These are phyloP conservation scores for Ceuthmochares aereus DNA, from an alignment of 2,113 vertebrate species.

Conservation along the genomic window DNA sequence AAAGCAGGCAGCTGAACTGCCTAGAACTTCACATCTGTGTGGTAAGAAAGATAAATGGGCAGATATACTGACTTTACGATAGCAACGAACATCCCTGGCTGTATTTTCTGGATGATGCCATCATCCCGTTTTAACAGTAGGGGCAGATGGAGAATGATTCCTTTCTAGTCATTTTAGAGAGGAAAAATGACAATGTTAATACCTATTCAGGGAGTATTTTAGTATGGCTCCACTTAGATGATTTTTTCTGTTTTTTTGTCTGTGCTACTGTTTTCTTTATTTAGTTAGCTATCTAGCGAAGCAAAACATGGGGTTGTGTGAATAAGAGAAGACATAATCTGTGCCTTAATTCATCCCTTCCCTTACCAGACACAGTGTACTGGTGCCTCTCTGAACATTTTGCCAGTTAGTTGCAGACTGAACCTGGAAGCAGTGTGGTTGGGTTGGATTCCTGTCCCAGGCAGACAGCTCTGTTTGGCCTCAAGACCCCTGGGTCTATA, in stretches of 20 bases:
- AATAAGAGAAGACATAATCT: not conserved
- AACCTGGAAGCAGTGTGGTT: not conserved
- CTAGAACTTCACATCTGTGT: not conserved
- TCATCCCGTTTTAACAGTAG: not conserved
- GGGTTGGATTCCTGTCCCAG: not conserved
- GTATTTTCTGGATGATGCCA: not conserved
- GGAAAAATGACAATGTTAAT: not conserved
- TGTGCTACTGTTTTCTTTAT: not conserved
- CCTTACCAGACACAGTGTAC: not conserved
- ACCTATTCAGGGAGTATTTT: not conserved
- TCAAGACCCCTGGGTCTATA: not conserved
- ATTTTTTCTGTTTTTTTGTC: not conserved
- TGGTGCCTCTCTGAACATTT: not conserved
- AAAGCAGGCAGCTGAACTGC: not conserved
- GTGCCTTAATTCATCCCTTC: not conserved
- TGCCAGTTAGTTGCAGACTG: not conserved
- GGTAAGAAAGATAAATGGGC: not conserved
- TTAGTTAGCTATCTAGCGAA: not conserved
- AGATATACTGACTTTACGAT: not conserved
- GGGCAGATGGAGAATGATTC: not conserved
- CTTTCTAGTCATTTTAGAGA: not conserved
- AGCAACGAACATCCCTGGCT: not conserved
- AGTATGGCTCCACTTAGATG: not conserved
- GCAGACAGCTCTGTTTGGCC: not conserved
- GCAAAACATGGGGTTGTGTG: not conserved